Evolutionary conservation across 2,113 vertebrate species (phyloP).

Genomic region (Elephantulus edwardii): DNA sequence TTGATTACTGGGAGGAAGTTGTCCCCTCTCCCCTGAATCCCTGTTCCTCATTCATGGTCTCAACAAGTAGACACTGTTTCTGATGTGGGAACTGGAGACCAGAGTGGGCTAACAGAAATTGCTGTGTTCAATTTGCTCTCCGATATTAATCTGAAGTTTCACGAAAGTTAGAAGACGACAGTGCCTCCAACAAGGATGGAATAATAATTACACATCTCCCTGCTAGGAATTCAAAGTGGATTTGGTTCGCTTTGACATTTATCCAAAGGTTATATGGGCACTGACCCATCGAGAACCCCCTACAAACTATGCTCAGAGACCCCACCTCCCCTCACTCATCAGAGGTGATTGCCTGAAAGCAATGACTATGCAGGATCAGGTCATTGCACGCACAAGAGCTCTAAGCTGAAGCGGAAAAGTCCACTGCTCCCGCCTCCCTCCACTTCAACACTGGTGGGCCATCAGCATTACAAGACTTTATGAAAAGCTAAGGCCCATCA

Average conservation of each 20-base stretch:
- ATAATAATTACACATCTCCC: constrained; percentile 17
- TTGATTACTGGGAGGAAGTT: neutral
- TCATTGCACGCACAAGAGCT: neutral
- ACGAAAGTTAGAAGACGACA: neutral
- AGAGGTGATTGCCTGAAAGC: neutral
- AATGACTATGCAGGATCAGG: neutral
- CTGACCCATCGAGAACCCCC: neutral
- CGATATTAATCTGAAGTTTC: constrained; percentile 24
- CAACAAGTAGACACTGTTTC: neutral
- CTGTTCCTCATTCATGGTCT: neutral
- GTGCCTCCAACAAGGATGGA: neutral
- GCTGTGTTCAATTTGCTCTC: neutral
- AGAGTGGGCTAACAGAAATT: neutral
- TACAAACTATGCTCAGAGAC: neutral
- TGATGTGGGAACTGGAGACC: neutral
- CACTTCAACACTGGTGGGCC: fast-evolving
- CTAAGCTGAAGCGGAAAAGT: neutral
- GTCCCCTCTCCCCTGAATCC: neutral
- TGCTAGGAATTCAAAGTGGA: constrained; percentile 16
- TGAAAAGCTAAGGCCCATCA: neutral
- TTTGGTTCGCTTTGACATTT: neutral
- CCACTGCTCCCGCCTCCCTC: neutral
- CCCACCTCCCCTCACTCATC: neutral
- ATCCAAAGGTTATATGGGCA: neutral
- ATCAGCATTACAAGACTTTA: neutral